phyloP scores from a whole-genome alignment of 2,888 invertebrate species.

The Ephialtes manifestator region DNA sequence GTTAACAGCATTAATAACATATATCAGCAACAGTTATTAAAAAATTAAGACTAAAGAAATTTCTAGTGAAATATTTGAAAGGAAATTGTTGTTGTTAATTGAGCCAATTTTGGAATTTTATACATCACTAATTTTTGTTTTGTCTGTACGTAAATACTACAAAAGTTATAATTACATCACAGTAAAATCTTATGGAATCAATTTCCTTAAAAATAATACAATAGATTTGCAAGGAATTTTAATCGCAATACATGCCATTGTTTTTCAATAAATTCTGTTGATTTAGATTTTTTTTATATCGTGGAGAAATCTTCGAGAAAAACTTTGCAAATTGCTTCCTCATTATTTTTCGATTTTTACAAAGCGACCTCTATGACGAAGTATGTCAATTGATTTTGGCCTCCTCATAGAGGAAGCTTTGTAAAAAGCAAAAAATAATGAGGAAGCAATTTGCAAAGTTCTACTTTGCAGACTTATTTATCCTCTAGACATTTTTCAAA shows the following conservation, averaged over 20 bases:
- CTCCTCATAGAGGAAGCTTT: no score
- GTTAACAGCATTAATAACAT: not conserved
- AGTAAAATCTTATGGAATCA: not conserved
- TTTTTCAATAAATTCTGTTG: not conserved
- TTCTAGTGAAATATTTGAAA: not conserved
- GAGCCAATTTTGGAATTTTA: not conserved
- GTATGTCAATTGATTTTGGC: no score
- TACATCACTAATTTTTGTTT: not conserved
- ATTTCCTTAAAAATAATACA: not conserved
- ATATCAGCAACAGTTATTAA: not conserved
- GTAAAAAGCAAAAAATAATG: no score
- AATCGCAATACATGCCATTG: not conserved
- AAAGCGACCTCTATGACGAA: no score
- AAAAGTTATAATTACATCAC: slow-evolving; percentile 13
- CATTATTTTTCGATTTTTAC: no score
- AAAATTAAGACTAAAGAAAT: not conserved
- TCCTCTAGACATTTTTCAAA: no score
- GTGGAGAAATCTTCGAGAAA: not conserved
- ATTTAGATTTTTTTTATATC: not conserved
- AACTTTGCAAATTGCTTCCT: no score
- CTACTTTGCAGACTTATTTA: no score
- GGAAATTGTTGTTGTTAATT: not conserved
- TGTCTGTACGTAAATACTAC: not conserved
- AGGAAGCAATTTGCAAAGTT: no score
- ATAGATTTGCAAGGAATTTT: not conserved